A percentile compares a stretch with the other conserved stretches of the same genome.
Evolutionary conservation across 1,140 invertebrate genomes (phyloP).

Genomic region (Rhagoletis pomonella): DNA sequence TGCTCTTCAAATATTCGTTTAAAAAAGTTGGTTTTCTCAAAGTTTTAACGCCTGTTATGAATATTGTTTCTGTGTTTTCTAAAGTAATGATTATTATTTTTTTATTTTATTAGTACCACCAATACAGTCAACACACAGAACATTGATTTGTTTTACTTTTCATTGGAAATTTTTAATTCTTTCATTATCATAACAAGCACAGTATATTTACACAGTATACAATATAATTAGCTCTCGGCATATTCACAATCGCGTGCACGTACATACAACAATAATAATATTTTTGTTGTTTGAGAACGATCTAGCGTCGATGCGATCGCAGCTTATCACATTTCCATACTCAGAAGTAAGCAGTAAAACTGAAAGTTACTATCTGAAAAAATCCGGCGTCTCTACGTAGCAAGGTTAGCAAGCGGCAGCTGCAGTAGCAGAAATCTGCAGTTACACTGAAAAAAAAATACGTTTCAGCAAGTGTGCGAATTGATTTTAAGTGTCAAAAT

Average conservation of each 20-base stretch:
- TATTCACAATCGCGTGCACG: neutral
- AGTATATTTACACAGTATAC: no score
- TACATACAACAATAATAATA: neutral
- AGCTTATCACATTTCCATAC: neutral
- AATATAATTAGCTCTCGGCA: neutral
- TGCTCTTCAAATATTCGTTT: no score
- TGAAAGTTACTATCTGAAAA: conserved; percentile 32
- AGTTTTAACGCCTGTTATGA: no score
- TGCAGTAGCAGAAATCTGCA: neutral
- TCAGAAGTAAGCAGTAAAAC: conserved; percentile 45
- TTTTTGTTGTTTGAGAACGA: neutral
- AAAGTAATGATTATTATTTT: no score
- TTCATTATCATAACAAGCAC: neutral
- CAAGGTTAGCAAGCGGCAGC: neutral
- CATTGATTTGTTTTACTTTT: neutral
- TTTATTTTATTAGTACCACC: no score
- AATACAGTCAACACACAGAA: no score
- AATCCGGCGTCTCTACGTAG: neutral
- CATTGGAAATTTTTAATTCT: neutral
- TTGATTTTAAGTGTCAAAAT: no score
- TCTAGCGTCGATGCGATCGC: neutral
- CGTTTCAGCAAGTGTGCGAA: no score
- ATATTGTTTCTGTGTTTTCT: no score
- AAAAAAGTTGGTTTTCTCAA: no score
- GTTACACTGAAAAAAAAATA: neutral